Conservation (phyloP, 2,888 invertebrate species). For the Epirrhoe tristata region DNA sequence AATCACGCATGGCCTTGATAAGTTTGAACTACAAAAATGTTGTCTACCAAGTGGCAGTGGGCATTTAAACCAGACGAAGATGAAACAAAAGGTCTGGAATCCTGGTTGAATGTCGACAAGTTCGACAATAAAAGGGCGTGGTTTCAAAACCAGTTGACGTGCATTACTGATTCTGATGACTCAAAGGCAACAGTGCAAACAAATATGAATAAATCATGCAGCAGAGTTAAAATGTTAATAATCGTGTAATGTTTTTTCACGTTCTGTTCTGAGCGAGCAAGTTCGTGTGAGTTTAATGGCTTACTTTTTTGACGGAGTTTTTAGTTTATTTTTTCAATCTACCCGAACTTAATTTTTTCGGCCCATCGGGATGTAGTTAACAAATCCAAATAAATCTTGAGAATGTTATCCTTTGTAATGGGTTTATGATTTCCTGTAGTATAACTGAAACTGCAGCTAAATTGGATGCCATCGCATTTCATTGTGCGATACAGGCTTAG, state of each 20-base stretch:
- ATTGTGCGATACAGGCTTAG: too few relatives aligned
- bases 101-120: constrained; percentile 17
- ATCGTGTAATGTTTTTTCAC: background rate
- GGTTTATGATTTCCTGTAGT: too few relatives aligned
- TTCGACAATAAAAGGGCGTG: constrained; percentile 27
- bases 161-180: constrained; percentile 17
- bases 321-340: too few relatives aligned
- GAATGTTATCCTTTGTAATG: too few relatives aligned
- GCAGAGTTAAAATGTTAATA: background rate
- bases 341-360: too few relatives aligned
- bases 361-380: too few relatives aligned
- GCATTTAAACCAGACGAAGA: constrained; percentile 6
- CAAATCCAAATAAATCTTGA: too few relatives aligned
- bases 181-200: background rate
- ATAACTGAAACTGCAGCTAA: too few relatives aligned
- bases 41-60: background rate
- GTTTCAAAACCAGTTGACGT: constrained; percentile 18
- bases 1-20: background rate
- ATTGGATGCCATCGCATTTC: too few relatives aligned
- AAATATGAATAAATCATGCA: background rate
- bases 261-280: background rate
- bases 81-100: constrained; percentile 24
- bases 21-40: constrained; percentile 1
- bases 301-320: too few relatives aligned
- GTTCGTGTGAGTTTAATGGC: too few relatives aligned